Base-by-base conservation (phyloP, 2,888 invertebrate genomes). In the Kryphioiulus occultus region DNA sequence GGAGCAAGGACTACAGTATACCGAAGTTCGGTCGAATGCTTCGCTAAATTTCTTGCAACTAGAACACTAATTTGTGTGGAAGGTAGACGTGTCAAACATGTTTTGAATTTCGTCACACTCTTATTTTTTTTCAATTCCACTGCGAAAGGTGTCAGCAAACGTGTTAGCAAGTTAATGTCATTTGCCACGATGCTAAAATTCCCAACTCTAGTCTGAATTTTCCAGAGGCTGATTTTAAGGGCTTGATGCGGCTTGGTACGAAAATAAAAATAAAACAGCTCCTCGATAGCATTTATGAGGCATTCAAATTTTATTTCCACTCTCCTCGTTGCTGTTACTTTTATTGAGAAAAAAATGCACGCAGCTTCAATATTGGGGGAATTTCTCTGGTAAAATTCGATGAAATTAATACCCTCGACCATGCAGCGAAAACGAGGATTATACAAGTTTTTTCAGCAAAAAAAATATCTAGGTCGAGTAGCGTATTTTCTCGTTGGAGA, bases 221-320 rank as follows among this genome's bases (percentile, higher is more conserved):
- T 68, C 68, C 68, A 68, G 68, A 68, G 12, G 26, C 68, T 68
- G 68, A 68, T 26, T 68, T 68, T 68, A 26, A 68, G 68, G 4
- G 59, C 19, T n/a, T 59, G 59, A 1, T 22, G 19, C 47, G n/a
- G 59, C 59, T n/a, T n/a, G 26, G 26, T 26, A 26, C 68, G 12
- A 68, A 68, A 68, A 68, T 68, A 68, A 68, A 68, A 68, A 68
- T 68, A 68, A 68, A 68, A 68, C n/a, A 26, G 68, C 26, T 26
- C n/a, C 68, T 68, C 68, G 68, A 68, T 68, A 68, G 26, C 68
- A 26, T 68, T 68, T 68, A 68, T n/a, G 68, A 10, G 10, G 26
- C 26, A 22, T 68, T 68, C 68, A 68, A 22, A 68, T 68, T 68
- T 68, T 26, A 68, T 68, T 68, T 26, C 68, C 68, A 68, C 12